Conservation (phyloP, 2,113 vertebrate genomes). For the Emydocephalus ijimae region DNA sequence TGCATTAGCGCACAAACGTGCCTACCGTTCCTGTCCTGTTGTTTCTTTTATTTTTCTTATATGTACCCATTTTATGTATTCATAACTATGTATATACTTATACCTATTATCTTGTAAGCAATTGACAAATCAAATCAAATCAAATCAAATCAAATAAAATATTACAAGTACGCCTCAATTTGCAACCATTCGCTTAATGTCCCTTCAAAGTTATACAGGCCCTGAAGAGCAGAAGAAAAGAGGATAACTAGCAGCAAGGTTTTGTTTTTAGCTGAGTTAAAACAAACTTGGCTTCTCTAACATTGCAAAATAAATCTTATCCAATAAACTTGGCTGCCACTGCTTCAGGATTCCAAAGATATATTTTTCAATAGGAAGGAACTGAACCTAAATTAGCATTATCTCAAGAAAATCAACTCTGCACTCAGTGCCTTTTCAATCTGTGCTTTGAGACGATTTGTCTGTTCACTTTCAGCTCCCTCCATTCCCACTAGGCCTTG, state of each 20-base stretch:
- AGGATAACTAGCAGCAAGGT: not conserved
- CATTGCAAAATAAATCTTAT: not conserved
- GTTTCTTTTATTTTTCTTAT: too few relatives aligned
- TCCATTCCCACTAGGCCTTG: not conserved
- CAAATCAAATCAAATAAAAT: too few relatives aligned
- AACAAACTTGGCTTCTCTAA: not conserved
- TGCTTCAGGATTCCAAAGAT: not conserved
- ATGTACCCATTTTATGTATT: too few relatives aligned
- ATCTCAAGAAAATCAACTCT: not conserved
- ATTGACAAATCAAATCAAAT: too few relatives aligned
- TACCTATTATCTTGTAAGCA: too few relatives aligned
- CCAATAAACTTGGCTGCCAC: not conserved
- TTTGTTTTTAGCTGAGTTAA: not conserved
- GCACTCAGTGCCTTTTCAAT: not conserved
- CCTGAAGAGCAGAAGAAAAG: not conserved
- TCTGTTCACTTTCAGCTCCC: not conserved
- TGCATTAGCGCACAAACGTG: too few relatives aligned
- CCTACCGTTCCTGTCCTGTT: too few relatives aligned
- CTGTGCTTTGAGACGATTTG: not conserved
- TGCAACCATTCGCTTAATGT: too few relatives aligned
- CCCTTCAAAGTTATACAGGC: too few relatives aligned
- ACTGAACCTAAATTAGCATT: not conserved
- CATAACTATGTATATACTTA: too few relatives aligned
- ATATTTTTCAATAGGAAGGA: not conserved
- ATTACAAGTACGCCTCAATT: too few relatives aligned